phyloP scores from a whole-genome alignment of 1,140 invertebrate genomes.

The Ectropis grisescens region DNA sequence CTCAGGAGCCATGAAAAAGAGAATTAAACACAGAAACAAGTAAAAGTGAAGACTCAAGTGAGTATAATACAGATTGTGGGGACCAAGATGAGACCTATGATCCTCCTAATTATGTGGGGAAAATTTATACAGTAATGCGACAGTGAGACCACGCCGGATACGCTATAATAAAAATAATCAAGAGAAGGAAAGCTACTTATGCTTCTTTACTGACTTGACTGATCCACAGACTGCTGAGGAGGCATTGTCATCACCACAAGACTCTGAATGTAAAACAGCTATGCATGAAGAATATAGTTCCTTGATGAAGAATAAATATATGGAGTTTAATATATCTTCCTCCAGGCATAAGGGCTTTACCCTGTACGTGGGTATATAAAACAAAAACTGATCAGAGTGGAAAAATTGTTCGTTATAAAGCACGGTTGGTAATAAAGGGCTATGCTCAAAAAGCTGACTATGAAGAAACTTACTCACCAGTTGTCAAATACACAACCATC shows the following conservation, averaged over 20 bases:
- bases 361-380: background rate
- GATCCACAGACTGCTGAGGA: no score
- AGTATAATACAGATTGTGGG: no score
- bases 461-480: slow-evolving; percentile 7
- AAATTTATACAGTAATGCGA: no score
- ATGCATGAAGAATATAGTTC: background rate
- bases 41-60: no score
- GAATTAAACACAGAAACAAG: no score
- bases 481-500: slow-evolving; percentile 4
- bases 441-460: slow-evolving; percentile 11
- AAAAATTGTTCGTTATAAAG: slow-evolving; percentile 6
- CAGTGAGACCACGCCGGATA: no score
- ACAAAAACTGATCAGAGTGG: slow-evolving; percentile 8
- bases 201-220: no score
- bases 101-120: no score
- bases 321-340: background rate
- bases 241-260: background rate
- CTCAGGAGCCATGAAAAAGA: no score
- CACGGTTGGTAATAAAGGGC: slow-evolving; percentile 11
- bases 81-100: no score
- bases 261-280: background rate
- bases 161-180: no score
- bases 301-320: background rate
- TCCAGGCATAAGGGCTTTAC: background rate
- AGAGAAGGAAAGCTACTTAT: no score